A percentile compares a stretch with the other conserved stretches of the same genome.
Conservation (phyloP, 2,113 vertebrate genomes). For the Gallinago undulata region DNA sequence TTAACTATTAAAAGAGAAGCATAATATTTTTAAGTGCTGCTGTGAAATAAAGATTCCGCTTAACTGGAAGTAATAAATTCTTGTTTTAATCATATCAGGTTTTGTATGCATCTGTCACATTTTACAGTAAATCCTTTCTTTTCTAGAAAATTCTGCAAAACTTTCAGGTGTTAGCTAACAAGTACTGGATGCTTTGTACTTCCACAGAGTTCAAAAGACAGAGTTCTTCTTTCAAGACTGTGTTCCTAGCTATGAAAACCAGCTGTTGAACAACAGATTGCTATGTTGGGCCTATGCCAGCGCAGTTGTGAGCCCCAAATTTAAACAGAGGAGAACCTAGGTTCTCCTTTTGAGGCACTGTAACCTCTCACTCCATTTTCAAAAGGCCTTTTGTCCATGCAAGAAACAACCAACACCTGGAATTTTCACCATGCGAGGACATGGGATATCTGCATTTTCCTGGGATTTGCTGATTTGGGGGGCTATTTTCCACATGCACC, state of each 20-base stretch:
- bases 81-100: neutral
- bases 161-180: neutral
- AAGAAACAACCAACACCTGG: rapidly evolving
- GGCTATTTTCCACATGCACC: rapidly evolving
- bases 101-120: neutral
- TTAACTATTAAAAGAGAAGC: neutral
- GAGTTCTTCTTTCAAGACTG: neutral
- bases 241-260: neutral
- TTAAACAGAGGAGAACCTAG: neutral
- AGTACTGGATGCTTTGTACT: neutral
- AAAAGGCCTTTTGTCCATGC: rapidly evolving
- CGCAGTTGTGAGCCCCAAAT: neutral
- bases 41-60: neutral
- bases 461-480: neutral
- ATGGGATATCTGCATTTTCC: rapidly evolving
- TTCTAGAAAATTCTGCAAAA: neutral
- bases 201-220: neutral
- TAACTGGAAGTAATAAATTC: neutral
- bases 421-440: neutral
- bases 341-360: neutral
- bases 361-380: neutral
- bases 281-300: neutral
- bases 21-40: neutral
- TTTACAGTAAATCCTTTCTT: neutral
- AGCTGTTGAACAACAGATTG: neutral